phyloP scores from a whole-genome alignment of 2,888 invertebrate genomes.

The Chouioia cunea region DNA sequence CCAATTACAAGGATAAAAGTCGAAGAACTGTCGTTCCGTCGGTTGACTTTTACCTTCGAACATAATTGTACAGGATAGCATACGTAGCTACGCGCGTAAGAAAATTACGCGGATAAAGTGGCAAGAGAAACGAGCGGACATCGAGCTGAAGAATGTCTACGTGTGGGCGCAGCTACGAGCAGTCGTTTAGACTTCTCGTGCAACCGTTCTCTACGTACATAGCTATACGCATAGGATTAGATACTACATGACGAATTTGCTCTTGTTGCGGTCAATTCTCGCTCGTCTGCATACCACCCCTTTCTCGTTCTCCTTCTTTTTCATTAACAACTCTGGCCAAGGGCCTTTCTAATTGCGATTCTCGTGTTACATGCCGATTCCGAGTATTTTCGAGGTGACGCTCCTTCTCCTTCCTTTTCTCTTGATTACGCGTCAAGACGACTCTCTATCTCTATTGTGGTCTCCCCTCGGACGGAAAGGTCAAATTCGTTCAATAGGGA shows the following conservation, averaged over 20 bases:
- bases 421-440: no score
- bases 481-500: no score
- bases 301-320: neutral
- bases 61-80: no score
- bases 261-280: slow-evolving; percentile 27
- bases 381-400: neutral
- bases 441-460: no score
- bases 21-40: neutral
- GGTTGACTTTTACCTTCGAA: no score
- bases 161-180: no score
- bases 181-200: no score
- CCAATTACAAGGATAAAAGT: slow-evolving; percentile 7
- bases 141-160: slow-evolving; percentile 10
- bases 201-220: no score
- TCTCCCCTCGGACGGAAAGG: no score
- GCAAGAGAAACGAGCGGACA: neutral
- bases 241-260: slow-evolving; percentile 14
- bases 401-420: no score
- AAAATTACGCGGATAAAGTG: no score
- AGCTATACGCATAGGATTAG: no score
- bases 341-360: slow-evolving; percentile 17
- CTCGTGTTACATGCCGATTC: slow-evolving; percentile 13
- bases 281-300: slow-evolving; percentile 20
- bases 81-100: neutral
- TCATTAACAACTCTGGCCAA: slow-evolving; percentile 7